Evolutionary conservation across 2,113 vertebrate genomes (phyloP), one percentile per base, ranked within the genome.

Genomic region (cattle (Bos taurus)): DNA sequence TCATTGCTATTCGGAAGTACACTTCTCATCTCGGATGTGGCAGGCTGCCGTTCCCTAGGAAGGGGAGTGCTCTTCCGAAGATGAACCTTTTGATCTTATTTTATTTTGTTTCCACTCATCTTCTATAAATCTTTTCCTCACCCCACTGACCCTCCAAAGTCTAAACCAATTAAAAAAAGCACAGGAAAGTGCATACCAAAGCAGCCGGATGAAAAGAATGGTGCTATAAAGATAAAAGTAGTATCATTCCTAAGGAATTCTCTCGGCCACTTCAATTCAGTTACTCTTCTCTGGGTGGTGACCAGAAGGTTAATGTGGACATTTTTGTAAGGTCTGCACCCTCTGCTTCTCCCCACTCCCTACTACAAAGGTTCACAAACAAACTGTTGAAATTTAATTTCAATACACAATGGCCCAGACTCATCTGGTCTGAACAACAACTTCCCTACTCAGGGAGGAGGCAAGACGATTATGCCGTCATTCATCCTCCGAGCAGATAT

Each of bases 41-140:
- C 57, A 52, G 78, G 85, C 10, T 43, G 81, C 96, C 48, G 26
- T 12, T 77, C 60, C 25, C 52, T 43, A 43, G 60, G 46, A 90
- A 36, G 30, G 81, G 5, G 28, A 28, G 9, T 40, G 56, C 77
- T 78, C 52, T 86, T 91, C 43, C 2, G 3, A 2, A 82, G 94
- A 95, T 36, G 25, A 90, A 23, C 90, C 93, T 78, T 78, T 52
- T 89, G 81, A 43, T 85, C 77, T 67, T 85, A 86, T 93, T 96
- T 95, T 88, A 81, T 95, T 91, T 85, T 91, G 57, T 96, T 87
- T 96, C 54, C 62, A 77, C 28, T 91, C 80, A 77, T 92, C 89
- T 40, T 94, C 88, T 90, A 92, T 93, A 96, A 97, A 97, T 97
- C 93, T 90, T 95, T 90, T 94, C 95, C 36, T 98, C 91, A 93